These are phyloP conservation scores for Acanthosepion pharaonis DNA, from an alignment of 2,888 invertebrate genomes.

Conservation along the genomic window DNA sequence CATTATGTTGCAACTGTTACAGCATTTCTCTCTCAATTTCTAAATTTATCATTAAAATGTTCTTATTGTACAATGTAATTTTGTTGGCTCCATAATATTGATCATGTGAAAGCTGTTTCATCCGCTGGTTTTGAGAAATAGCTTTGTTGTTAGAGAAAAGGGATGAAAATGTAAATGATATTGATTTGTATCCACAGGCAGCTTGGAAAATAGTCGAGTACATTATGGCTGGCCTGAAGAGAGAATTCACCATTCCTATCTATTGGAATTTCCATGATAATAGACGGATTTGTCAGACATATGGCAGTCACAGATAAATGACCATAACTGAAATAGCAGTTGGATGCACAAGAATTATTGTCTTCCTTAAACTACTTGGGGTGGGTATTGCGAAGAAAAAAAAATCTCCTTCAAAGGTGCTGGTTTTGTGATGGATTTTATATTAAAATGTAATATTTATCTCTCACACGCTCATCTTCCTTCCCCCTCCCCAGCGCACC, in stretches of 20 bases:
- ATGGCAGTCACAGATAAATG: too few relatives aligned
- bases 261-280: neutral
- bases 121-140: neutral
- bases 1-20: too few relatives aligned
- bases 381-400: too few relatives aligned
- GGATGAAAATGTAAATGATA: slow-evolving; percentile 15
- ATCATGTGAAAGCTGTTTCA: neutral
- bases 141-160: neutral
- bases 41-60: neutral
- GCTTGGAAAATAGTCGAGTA: neutral
- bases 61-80: neutral
- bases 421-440: too few relatives aligned
- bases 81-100: slow-evolving; percentile 18
- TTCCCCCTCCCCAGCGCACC: too few relatives aligned
- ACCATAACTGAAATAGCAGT: too few relatives aligned
- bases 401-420: too few relatives aligned
- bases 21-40: neutral
- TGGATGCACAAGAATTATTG: too few relatives aligned
- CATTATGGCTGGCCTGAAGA: neutral
- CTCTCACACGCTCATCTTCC: too few relatives aligned
- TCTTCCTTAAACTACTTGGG: too few relatives aligned
- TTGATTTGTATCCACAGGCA: neutral
- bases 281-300: too few relatives aligned
- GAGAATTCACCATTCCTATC: neutral
- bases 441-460: too few relatives aligned